Conservation (phyloP, 2,797 vertebrate genomes). For the Euphonia xanthogaster region DNA sequence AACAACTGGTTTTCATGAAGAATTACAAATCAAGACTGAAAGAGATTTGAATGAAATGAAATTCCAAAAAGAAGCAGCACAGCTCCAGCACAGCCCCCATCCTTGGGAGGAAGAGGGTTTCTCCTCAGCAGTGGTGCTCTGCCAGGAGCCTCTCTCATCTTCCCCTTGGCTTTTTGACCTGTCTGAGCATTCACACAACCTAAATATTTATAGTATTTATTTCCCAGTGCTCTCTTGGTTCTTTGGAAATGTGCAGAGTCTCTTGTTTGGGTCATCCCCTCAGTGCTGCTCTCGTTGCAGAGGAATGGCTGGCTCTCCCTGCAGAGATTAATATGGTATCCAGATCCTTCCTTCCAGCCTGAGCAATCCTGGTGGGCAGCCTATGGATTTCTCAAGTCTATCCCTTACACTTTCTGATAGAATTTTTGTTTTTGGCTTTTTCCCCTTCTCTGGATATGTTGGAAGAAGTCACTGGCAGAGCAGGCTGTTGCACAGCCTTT, state of each 20-base stretch:
- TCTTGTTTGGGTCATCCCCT: not conserved
- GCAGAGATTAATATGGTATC: fast-evolving
- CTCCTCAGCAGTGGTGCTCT: not conserved
- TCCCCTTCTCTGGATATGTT: not conserved
- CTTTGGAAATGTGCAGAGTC: not conserved
- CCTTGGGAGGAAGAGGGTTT: not conserved
- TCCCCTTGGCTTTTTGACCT: not conserved
- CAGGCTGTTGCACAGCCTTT: not conserved
- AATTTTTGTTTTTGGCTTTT: not conserved
- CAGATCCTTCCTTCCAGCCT: not conserved
- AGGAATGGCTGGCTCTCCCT: not conserved
- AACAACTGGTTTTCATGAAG: not conserved
- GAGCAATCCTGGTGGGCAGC: not conserved
- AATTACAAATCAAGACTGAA: not conserved
- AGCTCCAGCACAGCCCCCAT: not conserved
- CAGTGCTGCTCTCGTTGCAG: not conserved
- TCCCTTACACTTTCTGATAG: not conserved
- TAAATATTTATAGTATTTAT: not conserved
- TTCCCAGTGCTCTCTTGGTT: not conserved
- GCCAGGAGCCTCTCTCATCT: not conserved
- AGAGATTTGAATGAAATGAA: not conserved
- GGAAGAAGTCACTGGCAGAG: not conserved
- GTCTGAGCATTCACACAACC: not conserved
- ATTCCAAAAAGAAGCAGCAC: not conserved
- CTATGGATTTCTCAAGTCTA: not conserved